These are phyloP conservation scores for Rotaria sp. DNA, from an alignment of 2,888 invertebrate species.

Conservation along the genomic window DNA sequence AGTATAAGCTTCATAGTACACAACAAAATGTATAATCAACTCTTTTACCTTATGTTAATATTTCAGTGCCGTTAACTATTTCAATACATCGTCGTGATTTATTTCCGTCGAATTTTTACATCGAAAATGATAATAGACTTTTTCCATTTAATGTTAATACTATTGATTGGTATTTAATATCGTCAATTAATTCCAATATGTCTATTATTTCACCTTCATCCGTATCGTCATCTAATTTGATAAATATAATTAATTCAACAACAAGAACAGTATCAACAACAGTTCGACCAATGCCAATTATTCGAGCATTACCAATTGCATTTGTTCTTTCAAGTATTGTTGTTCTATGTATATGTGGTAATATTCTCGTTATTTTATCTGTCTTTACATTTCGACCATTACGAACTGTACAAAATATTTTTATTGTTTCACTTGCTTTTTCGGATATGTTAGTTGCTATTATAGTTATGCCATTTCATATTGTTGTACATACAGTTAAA, in stretches of 20 bases:
- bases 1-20: not conserved
- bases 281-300: not conserved
- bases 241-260: not conserved
- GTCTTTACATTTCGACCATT: slow-evolving; percentile 40
- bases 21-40: not conserved
- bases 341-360: slow-evolving; percentile 37
- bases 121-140: not conserved
- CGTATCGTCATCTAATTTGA: not conserved
- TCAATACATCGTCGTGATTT: not conserved
- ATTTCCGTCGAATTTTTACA: not conserved
- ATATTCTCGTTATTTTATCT: slow-evolving; percentile 39
- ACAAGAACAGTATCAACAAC: not conserved
- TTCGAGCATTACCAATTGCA: not conserved
- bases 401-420: slow-evolving; percentile 39
- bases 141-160: not conserved
- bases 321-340: slow-evolving; percentile 14
- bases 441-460: slow-evolving; percentile 39
- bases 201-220: not conserved
- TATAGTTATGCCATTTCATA: slow-evolving; percentile 41
- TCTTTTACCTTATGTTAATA: not conserved
- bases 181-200: not conserved
- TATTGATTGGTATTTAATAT: slow-evolving; percentile 1
- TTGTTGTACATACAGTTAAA: slow-evolving; percentile 29
- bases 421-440: slow-evolving; percentile 38
- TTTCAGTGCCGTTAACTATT: not conserved